Conservation (phyloP, 2,888 invertebrate genomes). For the Argyra leucocephala region DNA sequence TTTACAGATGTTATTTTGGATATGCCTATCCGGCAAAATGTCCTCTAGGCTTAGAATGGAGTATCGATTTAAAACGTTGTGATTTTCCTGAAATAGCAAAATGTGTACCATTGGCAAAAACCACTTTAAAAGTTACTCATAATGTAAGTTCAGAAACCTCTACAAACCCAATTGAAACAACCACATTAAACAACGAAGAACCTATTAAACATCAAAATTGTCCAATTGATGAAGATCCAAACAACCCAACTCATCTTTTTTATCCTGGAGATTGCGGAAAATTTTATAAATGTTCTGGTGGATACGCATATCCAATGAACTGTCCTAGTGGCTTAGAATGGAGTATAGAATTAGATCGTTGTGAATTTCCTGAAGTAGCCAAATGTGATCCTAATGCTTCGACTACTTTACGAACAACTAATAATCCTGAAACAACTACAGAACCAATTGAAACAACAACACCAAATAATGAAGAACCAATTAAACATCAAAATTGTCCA, state of each 20-base stretch:
- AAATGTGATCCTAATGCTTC: neutral
- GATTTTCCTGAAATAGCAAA: constrained; percentile 29
- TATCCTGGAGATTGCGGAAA: constrained; percentile 19
- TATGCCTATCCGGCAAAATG: constrained; percentile 27
- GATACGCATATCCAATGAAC: constrained; percentile 19
- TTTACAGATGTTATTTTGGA: constrained; percentile 32
- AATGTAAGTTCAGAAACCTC: constrained; percentile 17
- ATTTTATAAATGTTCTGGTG: constrained; percentile 20
- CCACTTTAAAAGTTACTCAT: neutral
- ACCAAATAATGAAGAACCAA: constrained; percentile 1
- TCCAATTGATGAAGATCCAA: constrained; percentile 27
- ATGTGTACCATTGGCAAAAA: constrained; percentile 22
- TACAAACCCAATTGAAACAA: constrained; percentile 22
- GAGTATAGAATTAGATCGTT: constrained; percentile 18
- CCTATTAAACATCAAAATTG: constrained; percentile 17
- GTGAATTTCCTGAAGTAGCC: constrained; percentile 22
- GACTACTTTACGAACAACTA: neutral
- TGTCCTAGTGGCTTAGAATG: constrained; percentile 19
- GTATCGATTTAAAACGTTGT: constrained; percentile 30
- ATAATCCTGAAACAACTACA: neutral
- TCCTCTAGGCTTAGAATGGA: constrained; percentile 32
- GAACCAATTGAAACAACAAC: neutral
- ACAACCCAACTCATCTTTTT: constrained; percentile 25
- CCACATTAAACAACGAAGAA: neutral
- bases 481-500: constrained; percentile 13